These are phyloP conservation scores for Samia ricini DNA, from an alignment of 1,140 invertebrate genomes.

Conservation along the genomic window DNA sequence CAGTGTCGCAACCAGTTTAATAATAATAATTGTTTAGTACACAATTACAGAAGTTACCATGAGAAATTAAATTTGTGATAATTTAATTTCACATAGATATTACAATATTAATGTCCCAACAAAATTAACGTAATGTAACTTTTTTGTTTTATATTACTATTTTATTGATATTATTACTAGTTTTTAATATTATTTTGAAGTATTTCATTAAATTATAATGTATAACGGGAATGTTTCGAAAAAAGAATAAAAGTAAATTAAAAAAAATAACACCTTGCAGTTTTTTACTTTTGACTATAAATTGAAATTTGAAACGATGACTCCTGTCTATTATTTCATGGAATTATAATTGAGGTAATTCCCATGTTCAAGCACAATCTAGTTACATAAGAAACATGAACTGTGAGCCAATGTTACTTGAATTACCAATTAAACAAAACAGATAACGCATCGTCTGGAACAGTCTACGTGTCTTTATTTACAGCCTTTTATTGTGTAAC, in stretches of 20 bases:
- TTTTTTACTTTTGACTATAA: not conserved
- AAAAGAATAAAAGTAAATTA: not conserved
- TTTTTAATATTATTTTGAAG: not conserved
- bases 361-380: not conserved
- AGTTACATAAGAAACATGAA: not conserved
- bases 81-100: not conserved
- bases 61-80: not conserved
- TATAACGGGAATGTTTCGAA: not conserved
- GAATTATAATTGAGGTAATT: not conserved
- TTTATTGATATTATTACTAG: no score
- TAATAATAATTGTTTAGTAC: not conserved
- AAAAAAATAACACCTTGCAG: not conserved
- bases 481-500: not conserved
- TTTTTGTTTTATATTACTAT: no score
- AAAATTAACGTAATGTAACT: no score
- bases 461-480: not conserved
- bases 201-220: not conserved
- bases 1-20: not conserved
- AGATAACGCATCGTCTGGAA: constrained; percentile 5
- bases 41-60: not conserved
- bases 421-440: constrained; percentile 17
- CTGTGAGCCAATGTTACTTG: constrained; percentile 10
- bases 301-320: not conserved
- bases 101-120: no score
- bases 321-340: not conserved